Base-by-base conservation (phyloP, 37 sponge, comb jelly and placozoan genomes). In the Cladorhizidae sp. region DNA sequence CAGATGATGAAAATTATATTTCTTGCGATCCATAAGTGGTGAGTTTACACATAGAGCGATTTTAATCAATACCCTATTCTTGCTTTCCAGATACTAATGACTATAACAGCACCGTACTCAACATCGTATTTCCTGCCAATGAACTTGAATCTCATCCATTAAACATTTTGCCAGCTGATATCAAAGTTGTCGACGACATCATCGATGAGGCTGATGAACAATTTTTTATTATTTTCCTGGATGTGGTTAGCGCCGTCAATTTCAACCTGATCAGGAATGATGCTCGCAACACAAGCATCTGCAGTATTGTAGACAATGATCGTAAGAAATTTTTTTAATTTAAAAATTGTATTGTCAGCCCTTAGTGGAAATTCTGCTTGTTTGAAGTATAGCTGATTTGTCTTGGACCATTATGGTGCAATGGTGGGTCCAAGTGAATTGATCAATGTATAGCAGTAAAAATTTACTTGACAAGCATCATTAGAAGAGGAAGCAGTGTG, bases 251-350 rank as follows among this genome's bases (percentile, higher is more conserved):
- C 61, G 63, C 63, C 12, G 29, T 61, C 23, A 37, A 76, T 17
- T 33, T 33, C 18, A 36, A 65, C 3, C 67, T 65, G 1, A 25
- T 65, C 8, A 33, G 67, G 17, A 65, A 65, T 33, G 67, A 65
- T 14, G 33, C 26, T 21, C 62, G 63, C 2, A 59, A 39, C 20
- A 56, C 40, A 5, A 76, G 77, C 28, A 55, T 59, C 8, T 61
- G 62, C 35, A 37, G 40, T 5, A 76, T 76, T n/a, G 57, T 76
- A 15, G 77, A 76, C 43, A 26, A 76, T 59, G 77, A 76, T 76
- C 23, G 77, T 76, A 59, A 59, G 77, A n/a, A n/a, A n/a, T n/a
- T n/a, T n/a, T n/a, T n/a, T n/a, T n/a, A n/a, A n/a, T n/a, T n/a
- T n/a, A n/a, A n/a, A n/a, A n/a, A n/a, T n/a, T n/a, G n/a, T n/a